Base-by-base conservation (phyloP, 2,888 invertebrate genomes). In the Dione vanillae region DNA sequence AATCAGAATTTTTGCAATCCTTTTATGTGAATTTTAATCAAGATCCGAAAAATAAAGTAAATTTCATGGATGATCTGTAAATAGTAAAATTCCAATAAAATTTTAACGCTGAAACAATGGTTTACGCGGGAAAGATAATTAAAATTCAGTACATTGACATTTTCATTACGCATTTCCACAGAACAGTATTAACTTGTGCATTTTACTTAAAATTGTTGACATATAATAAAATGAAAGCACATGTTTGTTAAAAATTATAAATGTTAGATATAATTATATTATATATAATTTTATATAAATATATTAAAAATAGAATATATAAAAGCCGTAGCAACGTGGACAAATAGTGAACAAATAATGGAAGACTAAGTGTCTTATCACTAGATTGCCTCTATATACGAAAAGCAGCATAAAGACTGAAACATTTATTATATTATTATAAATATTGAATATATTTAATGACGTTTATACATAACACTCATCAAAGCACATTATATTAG, bases 91-190 rank as follows among this genome's bases (percentile, higher is more conserved):
- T 56, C 10, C 10, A 6, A 27, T 27, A n/a, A 45, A 43, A 61
- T 61, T 61, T 27, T 27, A 61, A 45, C 43, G 43, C 20, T 45
- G 5, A n/a, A 61, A 27, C 61, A 61, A 59, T 20, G 19, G 20
- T 20, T 43, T 14, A 10, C 43, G 7, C 1, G 59, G 20, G n/a
- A n/a, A 14, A n/a, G 59, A 59, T 59, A 59, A 59, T 43, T 59
- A 27, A 43, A 59, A 61, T 61, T 45, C 61, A 45, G 45, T 61
- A 61, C 27, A 45, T 61, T 61, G 61, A 43, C 61, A 61, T 61
- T 61, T 61, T 45, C 61, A 45, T 61, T 45, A 61, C 20, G 20
- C 14, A 43, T 58, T 58, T 59, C 45, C 11, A 61, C 45, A 61
- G 14, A 59, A 27, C 61, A 11, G n/a, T 43, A 61, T 27, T 2